Percentiles rank a stretch among this genome's conserved stretches.
phyloP scores from a whole-genome alignment of 2,888 invertebrate species.

The Synanthedon myopaeformis region DNA sequence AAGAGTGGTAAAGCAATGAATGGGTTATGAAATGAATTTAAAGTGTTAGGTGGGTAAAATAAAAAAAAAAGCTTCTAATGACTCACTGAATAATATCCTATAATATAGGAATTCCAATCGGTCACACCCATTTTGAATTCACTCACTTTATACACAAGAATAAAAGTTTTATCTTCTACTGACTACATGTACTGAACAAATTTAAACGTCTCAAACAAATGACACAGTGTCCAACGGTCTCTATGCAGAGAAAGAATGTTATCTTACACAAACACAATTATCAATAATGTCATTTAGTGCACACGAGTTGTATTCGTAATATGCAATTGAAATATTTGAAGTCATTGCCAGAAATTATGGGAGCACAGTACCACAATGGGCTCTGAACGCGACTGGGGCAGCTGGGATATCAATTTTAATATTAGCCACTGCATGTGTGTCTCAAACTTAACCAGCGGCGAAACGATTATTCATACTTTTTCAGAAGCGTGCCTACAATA shows the following conservation, averaged over 20 bases:
- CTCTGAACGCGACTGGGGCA: slow-evolving; percentile 59
- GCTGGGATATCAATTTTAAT: slow-evolving; percentile 65
- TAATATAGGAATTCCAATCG: slow-evolving; percentile 62
- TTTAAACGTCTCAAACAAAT: neutral
- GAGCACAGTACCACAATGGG: slow-evolving; percentile 45
- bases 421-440: slow-evolving; percentile 47
- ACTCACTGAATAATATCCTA: slow-evolving; percentile 63
- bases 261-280: slow-evolving; percentile 59
- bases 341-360: slow-evolving; percentile 37
- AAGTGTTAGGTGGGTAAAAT: neutral
- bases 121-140: slow-evolving; percentile 59
- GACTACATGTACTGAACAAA: neutral
- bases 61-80: slow-evolving; percentile 1
- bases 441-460: slow-evolving; percentile 35
- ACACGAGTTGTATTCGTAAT: slow-evolving; percentile 31
- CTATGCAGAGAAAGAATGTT: slow-evolving; percentile 12
- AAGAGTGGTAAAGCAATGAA: neutral
- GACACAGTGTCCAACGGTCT: slow-evolving; percentile 1
- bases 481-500: too few relatives aligned
- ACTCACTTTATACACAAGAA: slow-evolving; percentile 23
- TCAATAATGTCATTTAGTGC: slow-evolving; percentile 39
- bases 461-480: too few relatives aligned
- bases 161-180: slow-evolving; percentile 36
- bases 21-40: neutral
- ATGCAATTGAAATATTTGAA: slow-evolving; percentile 40